A percentile compares a stretch with the other conserved stretches of the same genome.
phyloP scores from a whole-genome alignment of 2,113 vertebrate genomes.

The Chroicocephalus ridibundus region DNA sequence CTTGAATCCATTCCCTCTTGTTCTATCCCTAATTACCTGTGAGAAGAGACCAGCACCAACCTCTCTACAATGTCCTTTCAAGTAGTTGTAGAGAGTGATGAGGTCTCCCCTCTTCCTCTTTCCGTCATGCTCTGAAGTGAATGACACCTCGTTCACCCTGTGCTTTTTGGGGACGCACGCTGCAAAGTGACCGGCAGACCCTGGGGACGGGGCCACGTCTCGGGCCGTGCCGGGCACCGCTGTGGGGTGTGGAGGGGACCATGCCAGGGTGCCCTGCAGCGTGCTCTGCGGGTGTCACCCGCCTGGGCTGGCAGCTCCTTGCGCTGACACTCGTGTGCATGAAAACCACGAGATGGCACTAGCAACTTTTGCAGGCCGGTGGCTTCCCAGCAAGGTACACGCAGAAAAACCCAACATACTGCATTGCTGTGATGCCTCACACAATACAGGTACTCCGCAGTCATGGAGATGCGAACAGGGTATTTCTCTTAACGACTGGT shows the following conservation, averaged over 20 bases:
- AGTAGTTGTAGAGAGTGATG: no score
- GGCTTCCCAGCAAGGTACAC: not conserved
- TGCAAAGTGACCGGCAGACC: fast-evolving
- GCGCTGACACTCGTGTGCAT: not conserved
- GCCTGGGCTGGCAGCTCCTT: not conserved
- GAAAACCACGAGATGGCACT: slow-evolving; percentile 51
- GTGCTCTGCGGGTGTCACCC: not conserved
- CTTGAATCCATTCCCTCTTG: no score
- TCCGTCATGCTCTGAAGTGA: fast-evolving
- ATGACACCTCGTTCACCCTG: fast-evolving
- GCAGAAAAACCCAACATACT: fast-evolving
- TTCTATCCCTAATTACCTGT: no score
- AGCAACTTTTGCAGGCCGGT: not conserved
- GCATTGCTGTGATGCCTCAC: fast-evolving
- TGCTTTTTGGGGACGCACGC: fast-evolving
- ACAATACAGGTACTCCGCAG: not conserved
- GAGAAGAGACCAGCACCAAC: no score
- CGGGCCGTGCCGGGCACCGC: not conserved
- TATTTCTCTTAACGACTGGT: fast-evolving
- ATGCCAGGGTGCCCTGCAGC: fast-evolving
- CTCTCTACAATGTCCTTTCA: no score
- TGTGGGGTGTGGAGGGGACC: fast-evolving
- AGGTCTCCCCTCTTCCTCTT: no score
- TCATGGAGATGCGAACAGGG: fast-evolving
- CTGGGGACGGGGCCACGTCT: fast-evolving